These are phyloP conservation scores for Neoarius graeffei DNA, from an alignment of 2,113 vertebrate genomes.

Conservation along the genomic window DNA sequence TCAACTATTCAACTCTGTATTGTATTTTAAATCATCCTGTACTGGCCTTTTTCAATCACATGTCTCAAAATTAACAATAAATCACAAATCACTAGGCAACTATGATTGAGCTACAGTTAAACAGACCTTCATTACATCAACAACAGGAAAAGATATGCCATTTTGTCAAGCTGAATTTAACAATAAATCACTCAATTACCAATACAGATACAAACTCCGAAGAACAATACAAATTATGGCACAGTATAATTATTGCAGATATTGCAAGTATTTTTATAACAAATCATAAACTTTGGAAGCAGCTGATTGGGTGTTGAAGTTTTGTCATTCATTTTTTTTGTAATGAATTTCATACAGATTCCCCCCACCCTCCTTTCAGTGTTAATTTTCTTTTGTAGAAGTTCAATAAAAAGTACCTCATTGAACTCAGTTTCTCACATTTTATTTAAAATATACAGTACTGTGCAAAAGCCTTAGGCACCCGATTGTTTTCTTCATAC, in stretches of 20 bases:
- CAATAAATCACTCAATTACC: background rate
- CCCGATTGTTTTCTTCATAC: no score
- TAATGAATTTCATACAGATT: background rate
- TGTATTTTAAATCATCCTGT: background rate
- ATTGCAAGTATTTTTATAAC: background rate
- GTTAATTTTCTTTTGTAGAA: background rate
- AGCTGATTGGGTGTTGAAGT: background rate
- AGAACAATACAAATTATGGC: background rate
- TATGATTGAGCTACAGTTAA: background rate
- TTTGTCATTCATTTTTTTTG: background rate
- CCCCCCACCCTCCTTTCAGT: rapidly evolving
- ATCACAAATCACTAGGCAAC: background rate
- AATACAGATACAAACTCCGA: background rate
- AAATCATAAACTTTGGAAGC: background rate
- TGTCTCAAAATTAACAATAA: background rate
- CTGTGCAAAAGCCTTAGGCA: no score
- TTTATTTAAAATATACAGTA: no score
- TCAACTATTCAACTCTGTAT: background rate
- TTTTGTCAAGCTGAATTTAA: background rate
- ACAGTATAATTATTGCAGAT: background rate
- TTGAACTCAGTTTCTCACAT: background rate
- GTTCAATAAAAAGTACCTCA: background rate
- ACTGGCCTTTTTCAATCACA: background rate
- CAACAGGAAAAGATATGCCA: background rate
- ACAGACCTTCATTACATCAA: background rate